phyloP scores from a whole-genome alignment of 2,888 invertebrate genomes.

The Ectemnius cavifrons region DNA sequence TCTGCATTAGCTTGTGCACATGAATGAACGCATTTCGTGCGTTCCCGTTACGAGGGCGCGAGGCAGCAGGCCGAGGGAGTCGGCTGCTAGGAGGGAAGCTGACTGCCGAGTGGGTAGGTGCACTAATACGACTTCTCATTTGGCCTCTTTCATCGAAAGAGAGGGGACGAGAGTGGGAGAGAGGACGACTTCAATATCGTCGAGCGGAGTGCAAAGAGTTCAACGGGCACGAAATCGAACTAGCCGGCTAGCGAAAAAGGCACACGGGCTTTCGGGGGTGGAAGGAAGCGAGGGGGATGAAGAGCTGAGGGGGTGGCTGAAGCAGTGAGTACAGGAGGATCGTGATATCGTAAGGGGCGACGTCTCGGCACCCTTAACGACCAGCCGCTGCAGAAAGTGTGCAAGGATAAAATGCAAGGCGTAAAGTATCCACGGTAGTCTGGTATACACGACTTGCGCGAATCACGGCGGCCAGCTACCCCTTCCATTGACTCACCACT shows the following conservation, averaged over 20 bases:
- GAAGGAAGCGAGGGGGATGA: neutral
- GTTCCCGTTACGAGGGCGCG: too few species aligned
- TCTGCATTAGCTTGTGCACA: slow-evolving; percentile 17
- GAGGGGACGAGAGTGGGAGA: neutral
- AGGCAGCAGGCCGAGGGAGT: too few species aligned
- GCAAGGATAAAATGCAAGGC: slow-evolving; percentile 9
- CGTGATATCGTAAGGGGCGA: neutral
- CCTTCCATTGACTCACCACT: neutral
- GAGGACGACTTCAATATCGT: too few species aligned
- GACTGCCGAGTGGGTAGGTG: slow-evolving; percentile 6
- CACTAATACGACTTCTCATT: slow-evolving; percentile 31
- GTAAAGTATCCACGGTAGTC: slow-evolving; percentile 5
- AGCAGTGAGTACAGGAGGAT: neutral
- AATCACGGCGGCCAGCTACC: neutral
- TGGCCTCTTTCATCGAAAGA: slow-evolving; percentile 14
- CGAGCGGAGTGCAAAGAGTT: too few species aligned
- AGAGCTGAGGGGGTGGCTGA: neutral
- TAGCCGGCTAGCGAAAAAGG: too few species aligned
- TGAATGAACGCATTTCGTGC: slow-evolving; percentile 16
- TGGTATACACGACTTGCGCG: neutral
- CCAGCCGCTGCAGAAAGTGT: neutral
- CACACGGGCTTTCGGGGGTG: neutral
- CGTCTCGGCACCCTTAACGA: neutral
- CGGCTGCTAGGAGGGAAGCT: neutral
- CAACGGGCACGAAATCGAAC: too few species aligned